These are phyloP conservation scores for Drosophila subobscura DNA, from an alignment of 1,140 invertebrate species.

Conservation along the genomic window DNA sequence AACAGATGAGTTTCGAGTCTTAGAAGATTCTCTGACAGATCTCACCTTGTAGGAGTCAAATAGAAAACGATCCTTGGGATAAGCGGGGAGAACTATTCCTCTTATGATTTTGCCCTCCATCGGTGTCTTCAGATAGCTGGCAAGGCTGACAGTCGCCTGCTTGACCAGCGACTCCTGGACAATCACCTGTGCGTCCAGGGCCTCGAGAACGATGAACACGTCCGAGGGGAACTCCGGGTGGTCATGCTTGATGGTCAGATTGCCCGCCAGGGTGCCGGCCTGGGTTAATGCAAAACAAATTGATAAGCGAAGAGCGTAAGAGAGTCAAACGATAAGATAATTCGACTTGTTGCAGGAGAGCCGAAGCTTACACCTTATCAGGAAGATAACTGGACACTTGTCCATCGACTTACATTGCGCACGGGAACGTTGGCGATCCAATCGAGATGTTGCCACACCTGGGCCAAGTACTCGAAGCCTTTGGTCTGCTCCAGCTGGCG, in stretches of 20 bases:
- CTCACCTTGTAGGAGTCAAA: slow-evolving; percentile 86
- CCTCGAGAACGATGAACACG: slow-evolving; percentile 89
- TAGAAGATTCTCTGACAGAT: too few relatives aligned
- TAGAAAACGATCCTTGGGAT: slow-evolving; percentile 44
- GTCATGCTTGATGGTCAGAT: slow-evolving; percentile 90
- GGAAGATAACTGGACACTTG: slow-evolving; percentile 14
- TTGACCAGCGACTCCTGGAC: slow-evolving; percentile 43
- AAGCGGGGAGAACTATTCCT: slow-evolving; percentile 59
- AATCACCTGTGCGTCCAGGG: slow-evolving; percentile 85
- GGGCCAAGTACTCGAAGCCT: slow-evolving; percentile 84
- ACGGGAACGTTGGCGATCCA: slow-evolving; percentile 89
- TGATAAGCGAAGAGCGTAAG: slow-evolving; percentile 9
- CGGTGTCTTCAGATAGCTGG: slow-evolving; percentile 45
- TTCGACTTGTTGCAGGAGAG: not conserved
- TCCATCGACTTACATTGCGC: slow-evolving; percentile 85
- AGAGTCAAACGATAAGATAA: slow-evolving; percentile 33
- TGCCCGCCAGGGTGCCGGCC: slow-evolving; percentile 90
- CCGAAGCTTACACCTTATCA: slow-evolving; percentile 25
- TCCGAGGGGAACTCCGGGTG: slow-evolving; percentile 91
- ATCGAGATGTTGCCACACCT: slow-evolving; percentile 86
- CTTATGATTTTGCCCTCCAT: slow-evolving; percentile 61
- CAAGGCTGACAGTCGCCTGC: slow-evolving; percentile 49
- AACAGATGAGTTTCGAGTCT: not conserved
- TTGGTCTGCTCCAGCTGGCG: slow-evolving; percentile 84
- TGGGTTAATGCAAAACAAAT: slow-evolving; percentile 44